Evolutionary conservation across 2,797 vertebrate species (phyloP).

Genomic region (Botia almorhae): DNA sequence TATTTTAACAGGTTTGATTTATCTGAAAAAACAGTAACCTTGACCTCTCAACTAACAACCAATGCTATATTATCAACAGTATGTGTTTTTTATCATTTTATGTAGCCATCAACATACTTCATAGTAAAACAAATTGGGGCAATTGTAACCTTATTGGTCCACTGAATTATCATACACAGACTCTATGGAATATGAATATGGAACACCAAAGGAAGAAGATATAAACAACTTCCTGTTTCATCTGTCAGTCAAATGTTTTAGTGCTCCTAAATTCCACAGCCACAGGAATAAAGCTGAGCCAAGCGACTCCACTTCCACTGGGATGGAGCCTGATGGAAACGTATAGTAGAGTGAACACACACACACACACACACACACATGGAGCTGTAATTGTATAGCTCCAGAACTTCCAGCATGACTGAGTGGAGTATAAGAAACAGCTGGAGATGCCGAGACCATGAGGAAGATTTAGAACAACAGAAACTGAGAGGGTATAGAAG

Average conservation of each 20-base stretch:
- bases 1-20: background rate
- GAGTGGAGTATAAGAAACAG: constrained; percentile 56
- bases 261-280: constrained; percentile 7
- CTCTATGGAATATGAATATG: no score
- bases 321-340: constrained; percentile 30
- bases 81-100: no score
- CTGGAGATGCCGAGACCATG: constrained; percentile 50
- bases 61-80: no score
- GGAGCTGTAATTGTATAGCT: constrained; percentile 52
- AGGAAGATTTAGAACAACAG: constrained; percentile 36
- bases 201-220: constrained; percentile 29
- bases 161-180: constrained; percentile 43
- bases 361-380: constrained; percentile 7
- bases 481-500: constrained; percentile 36
- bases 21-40: no score
- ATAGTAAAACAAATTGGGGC: background rate
- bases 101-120: no score
- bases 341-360: constrained; percentile 23
- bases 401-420: constrained; percentile 45
- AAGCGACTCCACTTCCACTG: constrained; percentile 14
- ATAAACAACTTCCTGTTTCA: constrained; percentile 36
- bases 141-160: background rate
- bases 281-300: constrained; percentile 29
- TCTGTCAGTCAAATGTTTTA: constrained; percentile 29
- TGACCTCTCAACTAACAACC: no score